phyloP scores from a whole-genome alignment of 2,888 invertebrate species.

The Andrena bucephala region DNA sequence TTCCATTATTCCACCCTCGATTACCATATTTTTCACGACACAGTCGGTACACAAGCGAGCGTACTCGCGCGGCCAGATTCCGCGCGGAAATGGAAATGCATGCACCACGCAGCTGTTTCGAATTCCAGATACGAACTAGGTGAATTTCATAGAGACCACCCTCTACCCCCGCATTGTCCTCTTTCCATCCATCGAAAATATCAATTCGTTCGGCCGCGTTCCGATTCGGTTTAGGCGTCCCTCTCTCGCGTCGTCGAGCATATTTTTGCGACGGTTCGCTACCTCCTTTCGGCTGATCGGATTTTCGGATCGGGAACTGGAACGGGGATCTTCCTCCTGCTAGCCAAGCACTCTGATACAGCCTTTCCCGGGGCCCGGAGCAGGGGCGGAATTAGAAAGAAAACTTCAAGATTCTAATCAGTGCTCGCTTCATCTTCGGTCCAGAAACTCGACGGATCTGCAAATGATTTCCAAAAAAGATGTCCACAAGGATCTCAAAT shows the following conservation, averaged over 20 bases:
- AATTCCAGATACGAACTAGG: slow-evolving; percentile 45
- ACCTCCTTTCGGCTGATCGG: background rate
- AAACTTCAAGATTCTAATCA: too few relatives aligned
- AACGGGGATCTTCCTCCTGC: background rate
- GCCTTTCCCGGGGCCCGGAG: too few relatives aligned
- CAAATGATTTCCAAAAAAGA: too few relatives aligned
- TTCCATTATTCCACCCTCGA: background rate
- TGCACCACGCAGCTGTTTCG: slow-evolving; percentile 55
- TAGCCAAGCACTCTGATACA: background rate
- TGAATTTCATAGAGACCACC: slow-evolving; percentile 41
- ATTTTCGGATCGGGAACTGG: background rate
- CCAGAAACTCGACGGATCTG: too few relatives aligned
- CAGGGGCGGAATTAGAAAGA: too few relatives aligned
- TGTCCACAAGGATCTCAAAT: too few relatives aligned
- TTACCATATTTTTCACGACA: slow-evolving; percentile 16
- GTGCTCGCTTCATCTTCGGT: too few relatives aligned
- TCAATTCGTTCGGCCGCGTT: slow-evolving; percentile 57
- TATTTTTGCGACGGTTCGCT: slow-evolving; percentile 5
- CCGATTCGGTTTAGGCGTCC: slow-evolving; percentile 38
- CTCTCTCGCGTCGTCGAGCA: slow-evolving; percentile 11
- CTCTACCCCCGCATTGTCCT: background rate
- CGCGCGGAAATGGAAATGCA: slow-evolving; percentile 61
- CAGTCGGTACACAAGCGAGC: background rate
- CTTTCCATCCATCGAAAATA: slow-evolving; percentile 25
- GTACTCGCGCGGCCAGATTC: slow-evolving; percentile 28